A percentile compares a stretch with the other conserved stretches of the same genome.
Conservation (phyloP, 2,888 invertebrate species). For the Eurytoma adleriae region DNA sequence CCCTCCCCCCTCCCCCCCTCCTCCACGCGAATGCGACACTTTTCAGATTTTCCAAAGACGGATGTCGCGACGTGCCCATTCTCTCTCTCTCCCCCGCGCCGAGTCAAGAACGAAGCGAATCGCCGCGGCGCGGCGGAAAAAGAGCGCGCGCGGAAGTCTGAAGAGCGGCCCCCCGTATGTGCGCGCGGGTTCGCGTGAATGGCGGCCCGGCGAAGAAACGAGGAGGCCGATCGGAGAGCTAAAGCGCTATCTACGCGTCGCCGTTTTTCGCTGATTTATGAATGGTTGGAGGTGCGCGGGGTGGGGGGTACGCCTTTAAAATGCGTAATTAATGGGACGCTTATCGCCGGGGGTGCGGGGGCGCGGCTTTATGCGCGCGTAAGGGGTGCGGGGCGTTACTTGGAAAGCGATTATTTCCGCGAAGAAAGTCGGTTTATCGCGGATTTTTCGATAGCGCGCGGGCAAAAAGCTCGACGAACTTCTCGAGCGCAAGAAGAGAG, state of each 20-base stretch:
- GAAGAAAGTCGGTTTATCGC: constrained; percentile 3
- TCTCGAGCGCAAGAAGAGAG: no score
- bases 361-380: no score
- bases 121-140: neutral
- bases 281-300: neutral
- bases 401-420: no score
- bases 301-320: no score
- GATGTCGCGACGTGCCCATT: constrained; percentile 5
- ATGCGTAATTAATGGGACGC: constrained; percentile 14
- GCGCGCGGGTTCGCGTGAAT: neutral
- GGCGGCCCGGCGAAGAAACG: neutral
- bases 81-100: neutral
- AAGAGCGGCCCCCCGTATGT: neutral
- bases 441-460: neutral
- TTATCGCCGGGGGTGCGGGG: neutral
- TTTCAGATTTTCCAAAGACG: constrained; percentile 31
- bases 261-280: constrained; percentile 14
- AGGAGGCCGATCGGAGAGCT: neutral
- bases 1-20: neutral
- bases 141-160: neutral
- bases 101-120: constrained; percentile 17
- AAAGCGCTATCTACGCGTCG: neutral
- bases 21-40: constrained; percentile 20
- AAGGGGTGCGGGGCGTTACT: no score
- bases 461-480: no score